phyloP scores from a whole-genome alignment of 64 coral and sea anemone genomes.

The Stylophora pistillata region DNA sequence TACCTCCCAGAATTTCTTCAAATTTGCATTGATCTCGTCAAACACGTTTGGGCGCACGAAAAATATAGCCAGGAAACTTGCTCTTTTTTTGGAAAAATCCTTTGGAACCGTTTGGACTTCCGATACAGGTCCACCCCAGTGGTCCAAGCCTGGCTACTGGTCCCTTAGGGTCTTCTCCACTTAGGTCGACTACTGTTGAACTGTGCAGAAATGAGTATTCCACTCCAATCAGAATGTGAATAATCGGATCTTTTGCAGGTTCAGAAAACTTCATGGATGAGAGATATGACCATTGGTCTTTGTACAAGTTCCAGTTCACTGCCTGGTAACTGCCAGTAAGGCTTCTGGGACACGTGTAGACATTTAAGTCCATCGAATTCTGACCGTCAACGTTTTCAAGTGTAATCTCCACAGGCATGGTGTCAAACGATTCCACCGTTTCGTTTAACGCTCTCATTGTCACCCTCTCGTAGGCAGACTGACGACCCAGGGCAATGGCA shows the following conservation, averaged over 20 bases:
- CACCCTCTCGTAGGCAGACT: constrained; percentile 17
- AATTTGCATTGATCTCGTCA: not conserved
- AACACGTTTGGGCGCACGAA: constrained; percentile 9
- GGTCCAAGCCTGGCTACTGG: constrained; percentile 51
- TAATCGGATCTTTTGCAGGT: constrained; percentile 43
- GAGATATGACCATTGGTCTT: too few species aligned
- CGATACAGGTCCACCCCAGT: too few species aligned
- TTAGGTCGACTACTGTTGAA: constrained; percentile 50
- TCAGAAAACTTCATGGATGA: too few species aligned
- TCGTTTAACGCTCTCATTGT: constrained; percentile 55
- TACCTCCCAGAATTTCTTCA: too few species aligned
- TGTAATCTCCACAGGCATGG: constrained; percentile 33
- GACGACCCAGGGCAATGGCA: too few species aligned
- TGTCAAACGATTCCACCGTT: constrained; percentile 48
- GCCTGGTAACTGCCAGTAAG: constrained; percentile 27
- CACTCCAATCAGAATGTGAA: constrained; percentile 66
- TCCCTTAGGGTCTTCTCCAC: constrained; percentile 36
- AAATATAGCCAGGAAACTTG: constrained; percentile 19
- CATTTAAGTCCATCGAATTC: too few species aligned
- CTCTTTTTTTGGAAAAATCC: constrained; percentile 7
- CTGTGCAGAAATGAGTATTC: constrained; percentile 54
- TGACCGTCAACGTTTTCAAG: constrained; percentile 38
- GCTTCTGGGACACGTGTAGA: not conserved
- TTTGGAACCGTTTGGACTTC: constrained; percentile 13
- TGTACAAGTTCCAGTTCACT: not conserved